phyloP scores from a whole-genome alignment of 1,140 invertebrate species.

The Lamellibrachia luymesi region DNA sequence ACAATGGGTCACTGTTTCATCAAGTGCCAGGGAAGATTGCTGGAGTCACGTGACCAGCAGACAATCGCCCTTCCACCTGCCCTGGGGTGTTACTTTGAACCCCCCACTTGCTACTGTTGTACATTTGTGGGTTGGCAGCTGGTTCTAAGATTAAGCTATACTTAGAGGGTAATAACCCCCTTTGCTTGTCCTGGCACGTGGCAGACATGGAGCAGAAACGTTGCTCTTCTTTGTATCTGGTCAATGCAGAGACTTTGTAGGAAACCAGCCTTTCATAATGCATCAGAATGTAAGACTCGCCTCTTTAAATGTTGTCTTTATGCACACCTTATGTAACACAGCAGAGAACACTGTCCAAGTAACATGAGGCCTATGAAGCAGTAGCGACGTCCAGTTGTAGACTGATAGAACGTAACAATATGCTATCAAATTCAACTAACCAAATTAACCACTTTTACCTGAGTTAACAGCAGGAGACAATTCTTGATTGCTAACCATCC shows the following conservation, averaged over 20 bases:
- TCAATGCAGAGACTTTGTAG: background rate
- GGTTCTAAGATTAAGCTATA: background rate
- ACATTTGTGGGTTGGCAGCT: conserved; percentile 3
- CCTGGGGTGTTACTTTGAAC: background rate
- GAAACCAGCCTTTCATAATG: background rate
- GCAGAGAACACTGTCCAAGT: background rate
- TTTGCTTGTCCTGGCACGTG: background rate
- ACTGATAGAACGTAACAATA: background rate
- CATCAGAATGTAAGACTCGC: too few species aligned
- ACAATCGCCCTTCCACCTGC: background rate
- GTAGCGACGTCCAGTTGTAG: background rate
- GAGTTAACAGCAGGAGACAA: background rate
- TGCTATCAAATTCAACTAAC: background rate
- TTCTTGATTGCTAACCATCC: background rate
- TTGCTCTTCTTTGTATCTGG: background rate
- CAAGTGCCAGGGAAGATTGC: background rate
- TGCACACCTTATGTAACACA: background rate
- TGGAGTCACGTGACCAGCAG: background rate
- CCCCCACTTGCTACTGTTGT: background rate
- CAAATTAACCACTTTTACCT: background rate
- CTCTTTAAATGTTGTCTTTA: background rate
- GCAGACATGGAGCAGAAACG: background rate
- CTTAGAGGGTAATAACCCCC: background rate
- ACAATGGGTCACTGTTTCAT: too few species aligned
- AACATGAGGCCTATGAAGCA: background rate